Percentiles rank a stretch among this genome's conserved stretches.
Conservation (phyloP, 2,797 vertebrate species). For the Tragelaphus oryx region DNA sequence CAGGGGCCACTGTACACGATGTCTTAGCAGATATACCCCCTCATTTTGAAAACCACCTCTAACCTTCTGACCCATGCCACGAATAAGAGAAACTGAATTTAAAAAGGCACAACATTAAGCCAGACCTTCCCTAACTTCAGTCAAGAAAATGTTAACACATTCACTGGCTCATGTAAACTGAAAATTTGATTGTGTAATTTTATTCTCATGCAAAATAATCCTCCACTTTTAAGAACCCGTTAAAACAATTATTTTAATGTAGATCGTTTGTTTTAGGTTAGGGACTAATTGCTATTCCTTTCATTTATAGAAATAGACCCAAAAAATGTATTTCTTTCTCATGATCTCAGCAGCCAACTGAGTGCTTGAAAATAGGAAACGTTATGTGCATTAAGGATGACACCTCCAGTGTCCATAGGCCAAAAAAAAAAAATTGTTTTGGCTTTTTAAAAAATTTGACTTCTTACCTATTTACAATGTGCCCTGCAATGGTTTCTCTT, state of each 20-base stretch:
- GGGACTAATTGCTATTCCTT: neutral
- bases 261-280: neutral
- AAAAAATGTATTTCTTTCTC: neutral
- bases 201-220: neutral
- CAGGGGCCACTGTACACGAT: too few relatives aligned
- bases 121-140: neutral
- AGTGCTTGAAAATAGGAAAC: neutral
- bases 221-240: neutral
- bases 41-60: neutral
- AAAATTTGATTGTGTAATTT: neutral
- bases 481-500: neutral
- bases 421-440: neutral
- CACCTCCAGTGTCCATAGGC: neutral
- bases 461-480: slow-evolving; percentile 24
- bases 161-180: neutral
- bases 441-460: neutral
- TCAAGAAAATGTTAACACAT: neutral
- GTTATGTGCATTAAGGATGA: neutral
- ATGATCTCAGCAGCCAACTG: neutral
- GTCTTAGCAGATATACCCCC: neutral
- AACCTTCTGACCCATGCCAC: neutral
- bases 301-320: neutral
- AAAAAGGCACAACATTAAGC: neutral
- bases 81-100: neutral
- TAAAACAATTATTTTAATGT: neutral